Conservation (phyloP, 2,113 vertebrate genomes). For the Corvus moneduloides region DNA sequence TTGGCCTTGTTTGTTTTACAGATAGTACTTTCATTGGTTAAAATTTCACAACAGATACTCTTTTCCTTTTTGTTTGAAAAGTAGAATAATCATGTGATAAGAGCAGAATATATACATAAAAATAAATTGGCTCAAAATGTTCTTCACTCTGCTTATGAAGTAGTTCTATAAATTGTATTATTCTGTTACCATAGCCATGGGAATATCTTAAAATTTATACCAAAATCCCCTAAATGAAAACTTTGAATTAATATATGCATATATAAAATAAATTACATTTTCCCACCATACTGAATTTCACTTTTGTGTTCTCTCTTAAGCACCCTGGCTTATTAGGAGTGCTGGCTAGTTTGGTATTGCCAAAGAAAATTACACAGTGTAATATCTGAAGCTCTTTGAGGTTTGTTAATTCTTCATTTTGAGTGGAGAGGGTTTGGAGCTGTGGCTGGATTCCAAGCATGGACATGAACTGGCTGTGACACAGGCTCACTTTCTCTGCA, state of each 20-base stretch:
- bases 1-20: neutral
- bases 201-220: neutral
- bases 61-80: neutral
- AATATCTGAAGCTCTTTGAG: neutral
- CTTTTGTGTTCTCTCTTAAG: neutral
- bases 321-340: neutral
- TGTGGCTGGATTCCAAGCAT: neutral
- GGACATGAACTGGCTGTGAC: neutral
- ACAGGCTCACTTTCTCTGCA: neutral
- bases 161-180: neutral
- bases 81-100: neutral
- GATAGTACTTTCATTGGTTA: neutral
- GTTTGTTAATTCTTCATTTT: neutral
- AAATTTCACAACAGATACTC: neutral
- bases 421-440: neutral
- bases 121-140: neutral
- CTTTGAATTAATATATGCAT: neutral
- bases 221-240: neutral
- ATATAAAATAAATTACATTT: neutral
- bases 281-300: neutral
- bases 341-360: neutral
- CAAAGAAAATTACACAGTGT: neutral
- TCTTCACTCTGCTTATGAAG: neutral
- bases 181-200: neutral
- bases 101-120: neutral